Evolutionary conservation across 1,140 invertebrate genomes (phyloP).

Genomic region (Saccostrea cuccullata): DNA sequence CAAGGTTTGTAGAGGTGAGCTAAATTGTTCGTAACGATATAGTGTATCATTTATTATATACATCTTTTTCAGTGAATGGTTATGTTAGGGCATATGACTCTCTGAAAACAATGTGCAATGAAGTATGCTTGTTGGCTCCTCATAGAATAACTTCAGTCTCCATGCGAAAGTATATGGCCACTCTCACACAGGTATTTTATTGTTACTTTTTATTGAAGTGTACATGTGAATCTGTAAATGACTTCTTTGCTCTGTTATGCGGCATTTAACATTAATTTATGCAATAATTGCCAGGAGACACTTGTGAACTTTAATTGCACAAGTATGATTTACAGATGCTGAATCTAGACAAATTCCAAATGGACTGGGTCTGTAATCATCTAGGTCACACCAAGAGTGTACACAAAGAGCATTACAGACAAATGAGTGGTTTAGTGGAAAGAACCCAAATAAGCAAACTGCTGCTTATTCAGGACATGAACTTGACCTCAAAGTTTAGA

Average conservation of each 20-base stretch:
- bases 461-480: constrained; percentile 50
- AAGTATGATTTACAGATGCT: constrained; percentile 40
- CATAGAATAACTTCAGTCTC: constrained; percentile 43
- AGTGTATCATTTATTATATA: neutral
- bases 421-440: constrained; percentile 44
- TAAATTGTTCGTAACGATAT: constrained; percentile 16
- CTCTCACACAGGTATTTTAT: constrained; percentile 49
- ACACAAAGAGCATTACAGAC: constrained; percentile 48
- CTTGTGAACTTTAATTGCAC: constrained; percentile 15
- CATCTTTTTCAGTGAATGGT: constrained; percentile 23
- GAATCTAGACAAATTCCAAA: constrained; percentile 43
- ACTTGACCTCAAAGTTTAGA: constrained; percentile 48
- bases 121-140: constrained; percentile 33
- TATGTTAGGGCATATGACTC: constrained; percentile 45
- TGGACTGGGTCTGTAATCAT: constrained; percentile 45
- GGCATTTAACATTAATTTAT: constrained; percentile 11
- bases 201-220: constrained; percentile 19
- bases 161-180: constrained; percentile 50
- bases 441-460: constrained; percentile 43
- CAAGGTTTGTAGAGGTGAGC: neutral
- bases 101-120: constrained; percentile 41
- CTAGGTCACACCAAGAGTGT: constrained; percentile 42
- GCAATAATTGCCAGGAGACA: constrained; percentile 10
- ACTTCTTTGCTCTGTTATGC: constrained; percentile 15
- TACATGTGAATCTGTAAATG: constrained; percentile 16